A percentile compares a stretch with the other conserved stretches of the same genome.
These are phyloP conservation scores for Gryllus longicercus DNA, from an alignment of 2,888 invertebrate species.

Conservation along the genomic window DNA sequence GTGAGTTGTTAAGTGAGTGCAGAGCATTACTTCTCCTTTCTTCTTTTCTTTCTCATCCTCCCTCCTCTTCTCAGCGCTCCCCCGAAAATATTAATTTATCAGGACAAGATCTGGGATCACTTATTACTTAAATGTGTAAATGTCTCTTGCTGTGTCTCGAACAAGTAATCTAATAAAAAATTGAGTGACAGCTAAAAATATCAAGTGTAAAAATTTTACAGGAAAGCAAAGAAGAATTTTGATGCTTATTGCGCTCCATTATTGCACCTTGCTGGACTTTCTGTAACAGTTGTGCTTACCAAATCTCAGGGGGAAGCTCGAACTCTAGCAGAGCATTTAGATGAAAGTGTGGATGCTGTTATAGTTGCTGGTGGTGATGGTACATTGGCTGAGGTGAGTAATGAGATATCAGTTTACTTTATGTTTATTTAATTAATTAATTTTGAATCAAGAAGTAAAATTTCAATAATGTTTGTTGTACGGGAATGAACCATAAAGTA, in stretches of 20 bases:
- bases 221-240: conserved; percentile 61
- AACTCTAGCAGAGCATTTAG: conserved; percentile 70
- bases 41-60: neutral
- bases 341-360: conserved; percentile 75
- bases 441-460: too few species aligned
- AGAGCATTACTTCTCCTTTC: neutral
- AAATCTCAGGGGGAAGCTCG: conserved; percentile 87
- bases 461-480: too few species aligned
- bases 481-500: too few species aligned
- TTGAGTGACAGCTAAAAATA: conserved; percentile 42
- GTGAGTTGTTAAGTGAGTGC: neutral
- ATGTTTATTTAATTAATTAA: too few species aligned
- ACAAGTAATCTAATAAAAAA: conserved; percentile 18
- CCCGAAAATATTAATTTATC: too few species aligned
- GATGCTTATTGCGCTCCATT: conserved; percentile 91
- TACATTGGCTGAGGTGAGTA: conserved; percentile 76
- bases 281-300: conserved; percentile 71
- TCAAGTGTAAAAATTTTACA: conserved; percentile 41
- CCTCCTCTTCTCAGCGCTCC: neutral
- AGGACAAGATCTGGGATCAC: neutral
- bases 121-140: neutral
- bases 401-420: too few species aligned
- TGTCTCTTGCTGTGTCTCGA: neutral
- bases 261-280: conserved; percentile 84
- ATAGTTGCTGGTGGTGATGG: conserved; percentile 95